Conservation (phyloP, 2,888 invertebrate species). For the Tenthredo amoena region DNA sequence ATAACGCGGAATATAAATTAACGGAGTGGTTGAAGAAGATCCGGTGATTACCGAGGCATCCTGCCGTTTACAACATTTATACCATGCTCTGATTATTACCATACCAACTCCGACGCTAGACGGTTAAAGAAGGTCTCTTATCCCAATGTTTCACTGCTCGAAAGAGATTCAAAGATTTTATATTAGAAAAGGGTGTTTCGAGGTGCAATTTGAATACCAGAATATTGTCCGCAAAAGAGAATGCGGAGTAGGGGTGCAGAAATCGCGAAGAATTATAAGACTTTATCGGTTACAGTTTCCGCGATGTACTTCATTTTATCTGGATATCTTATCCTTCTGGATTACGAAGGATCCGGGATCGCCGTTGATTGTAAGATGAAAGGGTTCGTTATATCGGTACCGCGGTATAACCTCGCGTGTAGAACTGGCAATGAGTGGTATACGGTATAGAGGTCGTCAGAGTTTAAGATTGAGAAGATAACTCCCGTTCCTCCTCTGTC, state of each 20-base stretch:
- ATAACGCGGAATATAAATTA: slow-evolving; percentile 44
- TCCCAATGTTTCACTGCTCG: background rate
- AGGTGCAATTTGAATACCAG: background rate
- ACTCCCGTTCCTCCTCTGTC: background rate
- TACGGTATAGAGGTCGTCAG: background rate
- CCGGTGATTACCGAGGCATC: slow-evolving; percentile 46
- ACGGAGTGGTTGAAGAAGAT: slow-evolving; percentile 23
- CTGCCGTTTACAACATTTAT: slow-evolving; percentile 49
- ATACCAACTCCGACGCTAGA: background rate
- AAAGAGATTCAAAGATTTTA: background rate
- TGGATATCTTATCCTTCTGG: background rate
- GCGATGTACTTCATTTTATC: background rate
- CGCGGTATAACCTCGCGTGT: background rate
- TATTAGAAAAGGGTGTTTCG: background rate
- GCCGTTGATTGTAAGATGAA: background rate
- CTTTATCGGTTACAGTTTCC: too few species aligned
- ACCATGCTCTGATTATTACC: slow-evolving; percentile 50
- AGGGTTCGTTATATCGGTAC: background rate
- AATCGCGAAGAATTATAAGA: too few species aligned
- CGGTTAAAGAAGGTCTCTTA: background rate
- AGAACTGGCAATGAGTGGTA: background rate
- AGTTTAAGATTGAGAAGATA: slow-evolving; percentile 18
- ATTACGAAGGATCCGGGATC: background rate
- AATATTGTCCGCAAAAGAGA: too few species aligned
- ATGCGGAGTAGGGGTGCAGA: too few species aligned